Evolutionary conservation across 2,113 vertebrate genomes (phyloP).

Genomic region (Trogon surrucura): DNA sequence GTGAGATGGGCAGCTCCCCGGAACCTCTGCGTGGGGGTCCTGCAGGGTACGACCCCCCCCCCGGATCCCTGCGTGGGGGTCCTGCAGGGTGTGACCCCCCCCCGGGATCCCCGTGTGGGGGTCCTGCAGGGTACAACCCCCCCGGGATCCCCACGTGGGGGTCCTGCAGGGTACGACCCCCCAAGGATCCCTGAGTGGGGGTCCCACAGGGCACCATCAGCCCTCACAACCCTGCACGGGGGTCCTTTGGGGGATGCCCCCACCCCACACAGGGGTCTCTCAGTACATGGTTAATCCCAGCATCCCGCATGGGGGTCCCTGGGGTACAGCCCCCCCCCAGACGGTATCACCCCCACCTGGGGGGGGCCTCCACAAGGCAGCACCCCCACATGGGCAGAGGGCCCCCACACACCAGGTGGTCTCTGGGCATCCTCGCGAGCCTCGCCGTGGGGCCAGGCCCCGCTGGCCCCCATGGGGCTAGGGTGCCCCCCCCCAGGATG

Average conservation of each 20-base stretch:
- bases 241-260: not conserved
- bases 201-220: not conserved
- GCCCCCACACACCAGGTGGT: not conserved
- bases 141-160: too few relatives aligned
- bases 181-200: too few relatives aligned
- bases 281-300: too few relatives aligned
- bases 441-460: not conserved
- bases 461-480: accelerated
- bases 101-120: too few relatives aligned
- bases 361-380: not conserved
- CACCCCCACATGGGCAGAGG: not conserved
- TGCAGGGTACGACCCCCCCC: too few relatives aligned
- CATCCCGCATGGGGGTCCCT: not conserved
- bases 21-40: not conserved
- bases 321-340: not conserved
- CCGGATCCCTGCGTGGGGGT: accelerated
- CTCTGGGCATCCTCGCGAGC: not conserved
- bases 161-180: too few relatives aligned
- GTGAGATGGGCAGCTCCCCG: accelerated
- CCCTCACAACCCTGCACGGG: not conserved
- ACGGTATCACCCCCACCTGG: not conserved
- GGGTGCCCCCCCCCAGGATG: not conserved
- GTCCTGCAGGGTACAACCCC: too few relatives aligned
- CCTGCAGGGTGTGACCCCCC: too few relatives aligned
- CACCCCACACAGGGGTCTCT: too few relatives aligned